Percentiles rank a stretch among this genome's conserved stretches.
Conservation (phyloP, 2,888 invertebrate species). For the Philaethria dido region DNA sequence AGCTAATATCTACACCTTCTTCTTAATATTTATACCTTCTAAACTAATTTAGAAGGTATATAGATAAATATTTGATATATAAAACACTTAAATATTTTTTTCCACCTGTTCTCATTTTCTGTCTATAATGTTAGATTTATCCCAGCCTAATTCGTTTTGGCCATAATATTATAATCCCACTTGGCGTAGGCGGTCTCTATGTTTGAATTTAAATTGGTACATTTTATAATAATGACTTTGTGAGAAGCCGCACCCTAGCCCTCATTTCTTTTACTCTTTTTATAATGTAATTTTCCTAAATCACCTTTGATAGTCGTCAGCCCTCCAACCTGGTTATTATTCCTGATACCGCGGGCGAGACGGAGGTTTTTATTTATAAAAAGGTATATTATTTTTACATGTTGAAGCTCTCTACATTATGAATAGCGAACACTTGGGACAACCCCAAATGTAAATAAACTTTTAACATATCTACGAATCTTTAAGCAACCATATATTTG, state of each 20-base stretch:
- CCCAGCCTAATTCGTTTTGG: constrained; percentile 47
- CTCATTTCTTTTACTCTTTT: constrained; percentile 67
- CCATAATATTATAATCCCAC: constrained; percentile 50
- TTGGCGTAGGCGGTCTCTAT: constrained; percentile 61
- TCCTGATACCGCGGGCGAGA: constrained; percentile 40
- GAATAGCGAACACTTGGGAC: neutral
- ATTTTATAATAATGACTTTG: constrained; percentile 76
- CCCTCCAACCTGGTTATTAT: constrained; percentile 62
- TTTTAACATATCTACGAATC: neutral
- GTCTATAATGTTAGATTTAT: constrained; percentile 32
- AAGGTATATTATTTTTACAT: constrained; percentile 2
- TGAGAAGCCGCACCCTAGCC: constrained; percentile 62
- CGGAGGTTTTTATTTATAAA: constrained; percentile 13
- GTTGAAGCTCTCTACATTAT: neutral
- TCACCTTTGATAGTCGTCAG: constrained; percentile 64
- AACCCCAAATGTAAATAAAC: neutral
- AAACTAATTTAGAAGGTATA: too few relatives aligned
- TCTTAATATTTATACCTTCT: too few relatives aligned
- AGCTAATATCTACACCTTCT: too few relatives aligned
- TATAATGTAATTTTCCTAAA: constrained; percentile 81
- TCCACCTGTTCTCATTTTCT: constrained; percentile 31
- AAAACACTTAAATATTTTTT: constrained; percentile 1
- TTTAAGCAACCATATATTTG: neutral
- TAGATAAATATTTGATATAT: neutral
- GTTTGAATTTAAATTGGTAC: constrained; percentile 78